A percentile compares a stretch with the other conserved stretches of the same genome.
Evolutionary conservation across 2,797 vertebrate species (phyloP).

Genomic region (Caiman crocodilus): DNA sequence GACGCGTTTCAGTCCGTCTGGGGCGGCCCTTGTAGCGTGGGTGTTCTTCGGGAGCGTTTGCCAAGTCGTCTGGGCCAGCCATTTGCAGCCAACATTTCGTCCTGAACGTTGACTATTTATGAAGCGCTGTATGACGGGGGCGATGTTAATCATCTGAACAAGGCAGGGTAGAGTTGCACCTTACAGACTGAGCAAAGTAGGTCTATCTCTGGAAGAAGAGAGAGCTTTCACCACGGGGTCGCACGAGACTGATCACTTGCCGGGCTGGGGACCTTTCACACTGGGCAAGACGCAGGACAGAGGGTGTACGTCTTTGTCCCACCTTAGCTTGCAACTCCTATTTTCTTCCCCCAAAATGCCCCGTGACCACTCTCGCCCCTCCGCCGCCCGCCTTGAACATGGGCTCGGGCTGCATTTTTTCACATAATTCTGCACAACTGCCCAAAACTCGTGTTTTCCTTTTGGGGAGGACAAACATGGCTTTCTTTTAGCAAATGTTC

Average conservation of each 20-base stretch:
- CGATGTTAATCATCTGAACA: too few species aligned
- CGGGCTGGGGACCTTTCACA: too few species aligned
- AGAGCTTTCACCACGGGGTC: too few species aligned
- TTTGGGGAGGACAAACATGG: neutral
- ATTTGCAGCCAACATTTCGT: neutral
- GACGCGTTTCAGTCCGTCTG: neutral
- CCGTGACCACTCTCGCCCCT: too few species aligned
- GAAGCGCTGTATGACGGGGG: neutral
- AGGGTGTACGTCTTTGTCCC: too few species aligned
- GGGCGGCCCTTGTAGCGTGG: neutral
- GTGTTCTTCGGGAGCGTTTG: neutral
- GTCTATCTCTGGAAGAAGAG: too few species aligned
- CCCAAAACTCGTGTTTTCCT: neutral
- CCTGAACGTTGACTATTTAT: neutral
- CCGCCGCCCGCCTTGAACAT: too few species aligned
- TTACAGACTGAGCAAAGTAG: too few species aligned
- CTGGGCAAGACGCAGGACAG: too few species aligned
- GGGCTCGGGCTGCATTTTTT: neutral
- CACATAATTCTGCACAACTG: neutral
- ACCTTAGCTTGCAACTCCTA: neutral
- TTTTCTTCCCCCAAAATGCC: neutral
- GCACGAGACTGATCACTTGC: too few species aligned
- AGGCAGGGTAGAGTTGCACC: too few species aligned
- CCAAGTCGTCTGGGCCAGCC: neutral
- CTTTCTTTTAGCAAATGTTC: neutral